Evolutionary conservation across 2,797 vertebrate species (phyloP).

Genomic region (Psittacula echo): DNA sequence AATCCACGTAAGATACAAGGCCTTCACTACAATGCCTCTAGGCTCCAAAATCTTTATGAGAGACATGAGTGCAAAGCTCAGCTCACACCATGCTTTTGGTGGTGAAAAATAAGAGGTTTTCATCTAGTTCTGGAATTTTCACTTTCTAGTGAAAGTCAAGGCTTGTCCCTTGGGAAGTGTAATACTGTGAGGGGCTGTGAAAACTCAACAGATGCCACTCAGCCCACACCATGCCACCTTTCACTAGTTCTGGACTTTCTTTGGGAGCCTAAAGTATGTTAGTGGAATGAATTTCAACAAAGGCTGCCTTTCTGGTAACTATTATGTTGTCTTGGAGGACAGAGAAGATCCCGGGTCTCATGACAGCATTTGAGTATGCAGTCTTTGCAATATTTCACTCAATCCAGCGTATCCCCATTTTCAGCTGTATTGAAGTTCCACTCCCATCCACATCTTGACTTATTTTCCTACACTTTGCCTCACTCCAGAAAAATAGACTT

Average conservation of each 20-base stretch:
- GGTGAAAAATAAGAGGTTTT: background rate
- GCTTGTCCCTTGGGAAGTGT: fast-evolving
- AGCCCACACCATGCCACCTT: background rate
- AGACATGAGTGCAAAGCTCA: background rate
- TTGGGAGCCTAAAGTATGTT: background rate
- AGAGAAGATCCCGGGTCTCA: background rate
- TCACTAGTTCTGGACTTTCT: background rate
- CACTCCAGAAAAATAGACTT: background rate
- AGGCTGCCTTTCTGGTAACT: background rate
- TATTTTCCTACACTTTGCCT: background rate
- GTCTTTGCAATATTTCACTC: background rate
- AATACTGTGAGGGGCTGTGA: background rate
- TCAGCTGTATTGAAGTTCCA: background rate
- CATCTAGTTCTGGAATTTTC: background rate
- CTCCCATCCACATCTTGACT: background rate
- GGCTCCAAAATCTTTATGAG: background rate
- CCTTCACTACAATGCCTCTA: background rate
- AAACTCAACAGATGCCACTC: background rate
- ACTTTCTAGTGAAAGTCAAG: background rate
- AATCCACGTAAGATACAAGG: background rate
- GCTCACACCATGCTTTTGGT: background rate
- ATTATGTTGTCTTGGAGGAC: background rate
- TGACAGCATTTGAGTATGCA: background rate
- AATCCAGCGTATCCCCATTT: background rate
- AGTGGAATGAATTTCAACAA: background rate